Base-by-base conservation (phyloP, 2,113 vertebrate species). In the Melanocharis versteri region DNA sequence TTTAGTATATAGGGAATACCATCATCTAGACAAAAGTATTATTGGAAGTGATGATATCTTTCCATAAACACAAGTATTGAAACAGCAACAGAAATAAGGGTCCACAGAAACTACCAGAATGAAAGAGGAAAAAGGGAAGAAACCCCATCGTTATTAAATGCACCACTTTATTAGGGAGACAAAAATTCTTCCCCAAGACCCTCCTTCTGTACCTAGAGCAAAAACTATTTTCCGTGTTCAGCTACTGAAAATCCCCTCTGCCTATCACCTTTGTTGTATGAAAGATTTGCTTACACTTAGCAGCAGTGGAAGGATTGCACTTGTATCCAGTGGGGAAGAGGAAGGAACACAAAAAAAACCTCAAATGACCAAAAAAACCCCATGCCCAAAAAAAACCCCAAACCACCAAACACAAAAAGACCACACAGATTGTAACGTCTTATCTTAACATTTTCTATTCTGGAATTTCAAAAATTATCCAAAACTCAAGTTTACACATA, bases 381-480 rank as follows among this genome's bases (percentile, higher is more conserved):
- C 20, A n/a, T 17, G 24, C 24, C 40, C 16, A 13, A 58, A 44
- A 50, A 68, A 19, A 5, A 2, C 0, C 51, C 13, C 11, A 14
- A 42, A 42, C 13, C 12, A 79, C 10, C 14, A 27, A 61, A 66
- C 9, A 61, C 11, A 33, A 19, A 42, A 21, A n/a, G 3, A 21
- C 13, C 26, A 40, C 10, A 35, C 3, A 65, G 44, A 69, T 62
- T 28, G 76, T 76, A 90, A 65, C 1, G 2, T 30, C 80, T 89
- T 93, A 84, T 12, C 10, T 45, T 64, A 72, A 71, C 15, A 31
- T 56, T 80, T 77, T 65, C 33, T 84, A 39, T 62, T 90, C 80
- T 82, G 57, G 64, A 95, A 96, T 88, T 93, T 78, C 17, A 89
- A 70, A 22, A 53, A 88, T 76, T 72, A 94, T 60, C 86, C 68